Evolutionary conservation across 1,140 invertebrate genomes (phyloP).

Genomic region (Lineus longissimus): DNA sequence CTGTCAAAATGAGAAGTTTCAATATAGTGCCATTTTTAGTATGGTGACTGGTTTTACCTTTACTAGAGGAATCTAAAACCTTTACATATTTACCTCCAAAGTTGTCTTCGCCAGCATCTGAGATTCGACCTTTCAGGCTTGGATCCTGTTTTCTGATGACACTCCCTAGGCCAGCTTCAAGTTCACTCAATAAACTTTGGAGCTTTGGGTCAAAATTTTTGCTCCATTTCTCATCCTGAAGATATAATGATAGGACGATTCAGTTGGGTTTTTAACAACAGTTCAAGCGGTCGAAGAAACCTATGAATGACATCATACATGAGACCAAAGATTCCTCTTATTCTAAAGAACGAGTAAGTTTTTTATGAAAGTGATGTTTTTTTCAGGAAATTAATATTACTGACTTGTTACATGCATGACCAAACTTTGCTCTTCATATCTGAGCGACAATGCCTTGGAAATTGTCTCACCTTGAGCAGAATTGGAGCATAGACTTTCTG

Average conservation of each 20-base stretch:
- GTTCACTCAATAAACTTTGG: constrained; percentile 56
- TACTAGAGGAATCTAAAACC: background rate
- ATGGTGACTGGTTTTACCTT: background rate
- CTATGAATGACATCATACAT: too few species aligned
- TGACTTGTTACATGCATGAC: too few species aligned
- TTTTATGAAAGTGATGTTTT: too few species aligned
- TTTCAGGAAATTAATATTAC: too few species aligned
- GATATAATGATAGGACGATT: background rate
- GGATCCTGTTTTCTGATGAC: constrained; percentile 50
- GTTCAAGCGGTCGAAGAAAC: too few species aligned
- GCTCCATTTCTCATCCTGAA: constrained; percentile 55
- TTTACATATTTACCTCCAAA: constrained; percentile 35
- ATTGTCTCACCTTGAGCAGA: constrained; percentile 53
- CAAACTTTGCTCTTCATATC: too few species aligned
- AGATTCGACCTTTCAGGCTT: constrained; percentile 26
- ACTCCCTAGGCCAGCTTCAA: constrained; percentile 56
- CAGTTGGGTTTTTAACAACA: too few species aligned
- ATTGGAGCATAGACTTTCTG: constrained; percentile 55
- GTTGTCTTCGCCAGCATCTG: constrained; percentile 36
- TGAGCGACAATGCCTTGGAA: too few species aligned
- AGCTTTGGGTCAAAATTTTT: constrained; percentile 57
- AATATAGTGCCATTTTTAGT: too few species aligned
- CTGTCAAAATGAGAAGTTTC: too few species aligned
- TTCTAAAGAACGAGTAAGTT: too few species aligned
- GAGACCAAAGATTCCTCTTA: too few species aligned